Conservation (phyloP, 2,797 vertebrate species). For the Caiman crocodilus region DNA sequence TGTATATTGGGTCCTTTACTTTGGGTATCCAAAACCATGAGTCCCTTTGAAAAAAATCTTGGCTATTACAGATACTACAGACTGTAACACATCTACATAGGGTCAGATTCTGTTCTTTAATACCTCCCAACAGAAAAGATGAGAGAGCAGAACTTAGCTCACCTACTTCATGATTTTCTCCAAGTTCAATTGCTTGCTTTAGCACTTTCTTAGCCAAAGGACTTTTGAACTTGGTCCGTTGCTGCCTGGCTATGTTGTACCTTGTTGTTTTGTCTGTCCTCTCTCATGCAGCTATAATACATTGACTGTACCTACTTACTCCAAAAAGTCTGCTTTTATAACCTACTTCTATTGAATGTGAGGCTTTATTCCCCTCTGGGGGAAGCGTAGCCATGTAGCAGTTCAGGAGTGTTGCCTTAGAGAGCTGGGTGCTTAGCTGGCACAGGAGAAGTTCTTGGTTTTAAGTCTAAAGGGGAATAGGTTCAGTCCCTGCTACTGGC, state of each 20-base stretch:
- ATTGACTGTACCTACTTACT: not conserved
- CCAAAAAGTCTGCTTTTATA: not conserved
- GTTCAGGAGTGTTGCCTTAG: not conserved
- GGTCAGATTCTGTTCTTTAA: no score
- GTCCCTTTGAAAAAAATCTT: no score
- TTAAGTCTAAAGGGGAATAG: not conserved
- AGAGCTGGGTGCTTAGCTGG: not conserved
- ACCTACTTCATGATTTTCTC: not conserved
- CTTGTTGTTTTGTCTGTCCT: not conserved
- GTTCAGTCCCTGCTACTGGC: not conserved
- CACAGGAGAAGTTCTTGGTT: not conserved
- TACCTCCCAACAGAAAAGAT: no score
- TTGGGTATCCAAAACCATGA: no score
- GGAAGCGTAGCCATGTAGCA: not conserved
- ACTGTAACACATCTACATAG: no score
- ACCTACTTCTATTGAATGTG: not conserved
- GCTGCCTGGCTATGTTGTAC: not conserved
- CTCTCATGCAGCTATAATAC: not conserved
- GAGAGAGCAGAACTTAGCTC: no score
- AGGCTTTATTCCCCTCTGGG: not conserved
- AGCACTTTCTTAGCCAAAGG: not conserved
- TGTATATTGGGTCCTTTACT: no score
- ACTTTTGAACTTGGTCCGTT: not conserved
- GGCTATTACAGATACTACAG: no score
- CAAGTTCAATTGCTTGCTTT: not conserved